Conservation (phyloP, 2,888 invertebrate species). For the Dysmachus trigonus region DNA sequence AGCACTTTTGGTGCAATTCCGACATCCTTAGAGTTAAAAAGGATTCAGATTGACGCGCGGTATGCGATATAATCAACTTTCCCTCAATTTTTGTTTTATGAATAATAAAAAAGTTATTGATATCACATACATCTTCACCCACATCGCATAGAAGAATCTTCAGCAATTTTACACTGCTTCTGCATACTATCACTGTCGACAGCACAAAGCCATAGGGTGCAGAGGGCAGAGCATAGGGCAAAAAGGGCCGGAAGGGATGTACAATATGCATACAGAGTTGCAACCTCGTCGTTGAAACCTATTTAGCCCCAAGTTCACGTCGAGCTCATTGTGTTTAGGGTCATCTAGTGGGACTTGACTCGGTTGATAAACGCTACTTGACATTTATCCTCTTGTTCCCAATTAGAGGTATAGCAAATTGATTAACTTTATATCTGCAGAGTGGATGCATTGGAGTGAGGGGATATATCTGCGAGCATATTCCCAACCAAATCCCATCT, state of each 20-base stretch:
- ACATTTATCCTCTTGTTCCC: neutral
- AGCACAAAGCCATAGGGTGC: neutral
- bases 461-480: neutral
- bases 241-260: neutral
- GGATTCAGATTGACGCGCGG: neutral
- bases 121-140: neutral
- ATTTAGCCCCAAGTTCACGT: neutral
- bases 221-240: neutral
- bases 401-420: neutral
- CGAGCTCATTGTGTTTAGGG: neutral
- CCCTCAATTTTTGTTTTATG: neutral
- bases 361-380: neutral
- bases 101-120: neutral
- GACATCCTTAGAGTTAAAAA: neutral
- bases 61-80: neutral
- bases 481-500: neutral
- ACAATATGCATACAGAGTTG: neutral
- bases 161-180: neutral
- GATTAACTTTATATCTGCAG: neutral
- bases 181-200: neutral
- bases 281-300: neutral
- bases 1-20: neutral
- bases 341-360: neutral
- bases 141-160: neutral
- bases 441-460: neutral